Base-by-base conservation (phyloP, 2,888 invertebrate genomes). In the Pristionchus mayeri region DNA sequence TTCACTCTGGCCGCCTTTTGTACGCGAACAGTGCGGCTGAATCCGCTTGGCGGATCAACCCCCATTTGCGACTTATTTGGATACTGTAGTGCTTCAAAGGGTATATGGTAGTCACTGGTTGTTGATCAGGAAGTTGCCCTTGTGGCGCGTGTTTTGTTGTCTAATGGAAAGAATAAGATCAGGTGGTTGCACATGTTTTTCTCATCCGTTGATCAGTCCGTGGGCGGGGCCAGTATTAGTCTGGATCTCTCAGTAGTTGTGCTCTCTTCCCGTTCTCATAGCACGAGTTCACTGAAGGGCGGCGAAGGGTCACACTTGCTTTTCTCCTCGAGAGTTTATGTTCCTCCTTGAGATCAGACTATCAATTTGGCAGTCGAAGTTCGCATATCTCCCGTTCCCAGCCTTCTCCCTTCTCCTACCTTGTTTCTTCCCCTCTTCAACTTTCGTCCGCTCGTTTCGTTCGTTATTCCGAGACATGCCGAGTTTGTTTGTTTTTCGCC, bases 401-500 rank as follows among this genome's bases (percentile, higher is more conserved):
- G 37, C 6, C 40, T 40, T 40, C n/a, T n/a, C 44, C 44, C 44
- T 44, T 24, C 71, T 71, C 40, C 24, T 44, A 9, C 54, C 13
- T 54, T n/a, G 13, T 44, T 44, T 44, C 13, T 44, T 13, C 44
- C 13, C 44, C 44, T 9, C 13, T 44, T 44, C 44, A 44, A 44
- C 44, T 44, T 44, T 44, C 44, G 7, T 44, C 44, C 13, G 7
- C 44, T 44, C 44, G 7, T 44, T 13, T 6, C 13, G 6, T 44
- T 44, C 44, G 44, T 44, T 44, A 6, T 44, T 71, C 71, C 71
- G 71, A 60, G 21, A 63, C 71, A 71, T 71, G 71, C 44, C 71
- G 71, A 71, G 71, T 71, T 71, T 71, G 67, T 71, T 71, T 71
- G 71, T 40, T 71, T 71, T 71, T 71, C 71, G 40, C 13, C 71